Base-by-base conservation (phyloP, 2,797 vertebrate genomes). In the Denticeps clupeoides region DNA sequence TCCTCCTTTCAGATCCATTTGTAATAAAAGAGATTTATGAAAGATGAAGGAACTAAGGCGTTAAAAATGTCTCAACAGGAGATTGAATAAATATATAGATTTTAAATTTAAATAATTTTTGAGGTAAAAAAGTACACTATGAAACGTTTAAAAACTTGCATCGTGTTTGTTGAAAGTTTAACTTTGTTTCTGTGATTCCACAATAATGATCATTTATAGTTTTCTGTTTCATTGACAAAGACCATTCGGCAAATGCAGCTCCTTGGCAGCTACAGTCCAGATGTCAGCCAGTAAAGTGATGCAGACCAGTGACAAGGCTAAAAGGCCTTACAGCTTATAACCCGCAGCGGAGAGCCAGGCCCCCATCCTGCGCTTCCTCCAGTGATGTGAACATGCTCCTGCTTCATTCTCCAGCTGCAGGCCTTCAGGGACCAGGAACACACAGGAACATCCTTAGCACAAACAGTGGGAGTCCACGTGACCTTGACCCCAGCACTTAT, bases 151-250 rank as follows among this genome's bases (percentile, higher is more conserved):
- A n/a, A n/a, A n/a, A n/a, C n/a, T n/a, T n/a, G n/a, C n/a, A n/a
- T n/a, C n/a, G n/a, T n/a, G n/a, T n/a, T n/a, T n/a, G n/a, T n/a
- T n/a, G n/a, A n/a, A n/a, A n/a, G n/a, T n/a, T n/a, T n/a, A n/a
- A n/a, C n/a, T n/a, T n/a, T n/a, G n/a, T n/a, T 38, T 35, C 35
- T 18, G 38, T 21, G 35, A 38, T 38, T 38, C 35, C 35, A 35
- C 35, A 38, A 38, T 38, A 38, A 38, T 48, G 49, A 49, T 37
- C 43, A 45, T 46, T 51, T 44, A 40, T 25, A 38, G 45, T 41
- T 46, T 48, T 51, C 25, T 53, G 15, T 61, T 62, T 59, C 41
- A 43, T 12, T 46, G 56, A 60, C 42, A 25, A 56, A 57, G 45
- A 51, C 19, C 49, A 63, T 49, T 44, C 19, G 47, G 9, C 31